These are phyloP conservation scores for Andrena praecox DNA, from an alignment of 2,888 invertebrate genomes.

Conservation along the genomic window DNA sequence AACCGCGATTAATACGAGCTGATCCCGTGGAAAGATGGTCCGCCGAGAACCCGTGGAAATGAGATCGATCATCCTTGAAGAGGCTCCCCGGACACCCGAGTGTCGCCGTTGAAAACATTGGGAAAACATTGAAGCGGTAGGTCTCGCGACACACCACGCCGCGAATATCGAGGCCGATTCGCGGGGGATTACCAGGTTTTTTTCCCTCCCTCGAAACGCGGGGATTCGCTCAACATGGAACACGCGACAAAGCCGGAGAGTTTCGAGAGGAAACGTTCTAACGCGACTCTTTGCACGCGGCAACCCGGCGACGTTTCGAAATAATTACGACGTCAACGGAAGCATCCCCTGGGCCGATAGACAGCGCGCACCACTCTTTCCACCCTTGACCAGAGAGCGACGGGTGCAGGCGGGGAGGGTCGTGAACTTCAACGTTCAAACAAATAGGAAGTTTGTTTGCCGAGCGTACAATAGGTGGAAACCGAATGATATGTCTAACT, in stretches of 20 bases:
- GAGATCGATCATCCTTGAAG: background rate
- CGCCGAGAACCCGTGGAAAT: background rate
- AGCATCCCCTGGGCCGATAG: slow-evolving; percentile 59
- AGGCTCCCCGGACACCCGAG: too few relatives aligned
- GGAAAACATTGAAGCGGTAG: too few relatives aligned
- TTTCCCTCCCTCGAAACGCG: background rate
- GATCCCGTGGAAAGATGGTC: background rate
- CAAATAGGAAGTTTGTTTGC: slow-evolving; percentile 84
- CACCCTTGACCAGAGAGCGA: slow-evolving; percentile 52
- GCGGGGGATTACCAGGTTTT: too few relatives aligned
- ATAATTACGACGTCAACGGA: slow-evolving; percentile 70
- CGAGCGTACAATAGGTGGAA: slow-evolving; percentile 82
- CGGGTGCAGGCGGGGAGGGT: slow-evolving; percentile 31
- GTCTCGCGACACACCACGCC: too few relatives aligned
- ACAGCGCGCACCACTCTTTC: slow-evolving; percentile 59
- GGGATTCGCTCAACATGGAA: slow-evolving; percentile 19
- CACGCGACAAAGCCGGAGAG: slow-evolving; percentile 31
- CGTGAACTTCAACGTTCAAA: slow-evolving; percentile 79
- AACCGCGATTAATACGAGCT: slow-evolving; percentile 11
- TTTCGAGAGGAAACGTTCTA: slow-evolving; percentile 52
- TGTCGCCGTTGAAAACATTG: too few relatives aligned
- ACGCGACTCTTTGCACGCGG: slow-evolving; percentile 39
- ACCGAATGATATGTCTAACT: slow-evolving; percentile 84
- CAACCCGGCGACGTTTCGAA: slow-evolving; percentile 65
- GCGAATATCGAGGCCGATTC: too few relatives aligned